Conservation (phyloP, 1,140 invertebrate genomes). For the Brachionus paranguensis region DNA sequence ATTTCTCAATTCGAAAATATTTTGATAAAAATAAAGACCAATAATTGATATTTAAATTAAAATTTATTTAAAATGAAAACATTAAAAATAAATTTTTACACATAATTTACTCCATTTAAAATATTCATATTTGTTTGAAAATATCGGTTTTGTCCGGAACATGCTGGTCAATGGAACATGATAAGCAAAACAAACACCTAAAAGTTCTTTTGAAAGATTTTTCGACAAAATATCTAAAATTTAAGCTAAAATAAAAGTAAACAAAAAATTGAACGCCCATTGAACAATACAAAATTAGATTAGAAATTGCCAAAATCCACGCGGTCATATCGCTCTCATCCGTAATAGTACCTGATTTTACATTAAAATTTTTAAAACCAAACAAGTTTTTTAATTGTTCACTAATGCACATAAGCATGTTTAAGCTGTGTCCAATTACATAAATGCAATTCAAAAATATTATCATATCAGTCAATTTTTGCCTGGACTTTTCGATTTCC, state of each 20-base stretch:
- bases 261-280: slow-evolving; percentile 7
- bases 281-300: background rate
- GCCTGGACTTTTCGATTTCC: background rate
- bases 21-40: no score
- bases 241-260: slow-evolving; percentile 9
- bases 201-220: background rate
- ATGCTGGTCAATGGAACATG: background rate
- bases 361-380: background rate
- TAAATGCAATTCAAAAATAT: background rate
- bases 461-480: slow-evolving; percentile 11
- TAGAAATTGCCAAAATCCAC: background rate
- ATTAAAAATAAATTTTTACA: no score
- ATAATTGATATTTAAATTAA: no score
- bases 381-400: slow-evolving; percentile 19
- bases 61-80: no score
- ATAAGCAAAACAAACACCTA: background rate
- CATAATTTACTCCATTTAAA: background rate
- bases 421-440: background rate
- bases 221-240: slow-evolving; percentile 20
- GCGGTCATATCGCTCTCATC: background rate
- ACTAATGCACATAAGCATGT: background rate
- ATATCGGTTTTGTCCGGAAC: background rate
- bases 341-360: background rate
- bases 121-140: background rate
- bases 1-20: no score